Percentiles rank a stretch among this genome's conserved stretches.
Evolutionary conservation across 2,888 invertebrate species (phyloP).

Genomic region (Hemithea aestivaria): DNA sequence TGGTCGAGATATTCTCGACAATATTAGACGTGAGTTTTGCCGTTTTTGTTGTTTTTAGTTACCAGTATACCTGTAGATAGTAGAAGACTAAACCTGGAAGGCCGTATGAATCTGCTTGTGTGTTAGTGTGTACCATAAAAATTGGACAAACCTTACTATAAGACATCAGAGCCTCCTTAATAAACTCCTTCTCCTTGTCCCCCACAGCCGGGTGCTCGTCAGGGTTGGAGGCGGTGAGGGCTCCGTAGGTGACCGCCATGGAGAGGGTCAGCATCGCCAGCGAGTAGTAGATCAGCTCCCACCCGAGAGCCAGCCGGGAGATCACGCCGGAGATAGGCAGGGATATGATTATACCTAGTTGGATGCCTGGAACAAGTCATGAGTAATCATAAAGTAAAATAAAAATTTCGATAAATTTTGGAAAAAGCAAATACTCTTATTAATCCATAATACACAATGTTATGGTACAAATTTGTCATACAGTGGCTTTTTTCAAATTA

Average conservation of each 20-base stretch:
- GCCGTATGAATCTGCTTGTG: too few species aligned
- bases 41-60: too few species aligned
- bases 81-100: too few species aligned
- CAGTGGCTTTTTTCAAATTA: too few species aligned
- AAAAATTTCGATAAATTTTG: too few species aligned
- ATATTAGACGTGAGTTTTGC: too few species aligned
- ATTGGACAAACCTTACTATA: conserved; percentile 35
- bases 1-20: too few species aligned
- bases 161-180: conserved; percentile 44
- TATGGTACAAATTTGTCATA: too few species aligned
- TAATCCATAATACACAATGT: too few species aligned
- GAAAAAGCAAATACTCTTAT: too few species aligned
- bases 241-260: conserved; percentile 47
- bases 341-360: conserved; percentile 51
- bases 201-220: conserved; percentile 56
- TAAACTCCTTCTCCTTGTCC: conserved; percentile 58
- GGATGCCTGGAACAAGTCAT: conserved; percentile 38
- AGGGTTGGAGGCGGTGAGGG: conserved; percentile 56
- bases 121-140: neutral
- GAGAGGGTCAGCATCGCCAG: conserved; percentile 55
- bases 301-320: conserved; percentile 46
- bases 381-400: neutral
- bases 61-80: too few species aligned
- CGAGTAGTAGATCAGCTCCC: conserved; percentile 63
- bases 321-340: conserved; percentile 49